phyloP scores from a whole-genome alignment of 2,888 invertebrate genomes.

The Encarsia formosa region DNA sequence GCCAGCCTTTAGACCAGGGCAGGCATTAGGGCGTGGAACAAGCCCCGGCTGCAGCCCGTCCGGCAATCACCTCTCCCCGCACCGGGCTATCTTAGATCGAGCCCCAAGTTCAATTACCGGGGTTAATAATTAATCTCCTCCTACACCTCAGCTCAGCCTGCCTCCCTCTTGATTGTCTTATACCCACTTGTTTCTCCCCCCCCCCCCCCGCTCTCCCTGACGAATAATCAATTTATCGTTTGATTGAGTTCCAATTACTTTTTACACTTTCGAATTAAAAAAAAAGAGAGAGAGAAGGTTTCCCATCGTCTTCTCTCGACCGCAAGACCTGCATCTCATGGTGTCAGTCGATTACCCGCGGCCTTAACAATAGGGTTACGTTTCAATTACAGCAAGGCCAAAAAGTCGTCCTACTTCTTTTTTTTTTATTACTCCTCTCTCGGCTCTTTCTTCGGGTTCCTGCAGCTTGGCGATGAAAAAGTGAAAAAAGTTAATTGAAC shows the following conservation, averaged over 20 bases:
- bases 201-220: background rate
- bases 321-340: slow-evolving; percentile 28
- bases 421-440: slow-evolving; percentile 1
- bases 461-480: background rate
- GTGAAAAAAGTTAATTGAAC: slow-evolving; percentile 21
- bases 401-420: background rate
- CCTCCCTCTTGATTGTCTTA: slow-evolving; percentile 20
- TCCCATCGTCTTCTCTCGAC: background rate
- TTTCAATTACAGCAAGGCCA: slow-evolving; percentile 41
- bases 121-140: slow-evolving; percentile 48
- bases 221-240: too few species aligned
- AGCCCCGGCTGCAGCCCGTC: background rate
- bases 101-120: slow-evolving; percentile 46
- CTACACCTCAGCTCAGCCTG: slow-evolving; percentile 26
- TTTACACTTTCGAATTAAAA: too few species aligned
- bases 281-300: background rate
- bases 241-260: too few species aligned
- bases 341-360: slow-evolving; percentile 48
- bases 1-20: too few species aligned
- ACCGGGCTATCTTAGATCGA: slow-evolving; percentile 45
- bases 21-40: slow-evolving; percentile 3
- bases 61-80: too few species aligned
- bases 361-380: slow-evolving; percentile 44
- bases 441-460: background rate
- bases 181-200: slow-evolving; percentile 28